Base-by-base conservation (phyloP, 2,113 vertebrate species). In the Bucco capensis region DNA sequence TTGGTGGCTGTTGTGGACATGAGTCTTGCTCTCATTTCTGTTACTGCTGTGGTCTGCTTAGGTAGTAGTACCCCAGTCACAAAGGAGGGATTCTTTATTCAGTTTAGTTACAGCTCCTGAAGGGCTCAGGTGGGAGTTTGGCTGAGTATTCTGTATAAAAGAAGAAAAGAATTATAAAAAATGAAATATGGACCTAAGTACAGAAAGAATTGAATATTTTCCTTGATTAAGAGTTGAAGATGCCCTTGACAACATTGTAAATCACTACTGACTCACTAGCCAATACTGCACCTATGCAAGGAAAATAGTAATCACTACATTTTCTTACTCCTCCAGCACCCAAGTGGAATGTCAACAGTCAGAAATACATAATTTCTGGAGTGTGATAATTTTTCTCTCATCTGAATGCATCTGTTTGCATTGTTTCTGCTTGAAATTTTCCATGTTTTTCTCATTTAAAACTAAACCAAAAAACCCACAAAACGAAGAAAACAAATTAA, bases 181-280 rank as follows among this genome's bases (percentile, higher is more conserved):
- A 78, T 89, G 67, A 94, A 95, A 94, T 93, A 95, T 38, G n/a
- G 57, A 51, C 46, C 35, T 21, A 13, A 81, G 57, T 58, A 70
- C 8, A 80, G 49, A 61, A 91, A 90, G 67, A 92, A 62, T 3
- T 49, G 44, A 79, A 27, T 73, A n/a, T 83, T 89, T 89, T 86
- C 30, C 67, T 91, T 95, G 90, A 94, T 91, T 90, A 86, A 70
- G 31, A 86, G 61, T 65, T 83, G 70, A 69, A 93, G 90, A 82
- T 86, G 86, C 78, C 90, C 90, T 93, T 95, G 90, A 54, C 61
- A 75, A 50, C 69, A 42, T 1, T 88, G 46, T 93, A 93, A 93
- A 90, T 93, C 90, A 90, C 46, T 57, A 21, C 65, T 64, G 44
- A 22, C 44, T 95, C 31, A 31, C 76, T 83, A 91, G 49, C 83